Evolutionary conservation across 1,140 invertebrate genomes (phyloP).

Genomic region (Myzus persicae): DNA sequence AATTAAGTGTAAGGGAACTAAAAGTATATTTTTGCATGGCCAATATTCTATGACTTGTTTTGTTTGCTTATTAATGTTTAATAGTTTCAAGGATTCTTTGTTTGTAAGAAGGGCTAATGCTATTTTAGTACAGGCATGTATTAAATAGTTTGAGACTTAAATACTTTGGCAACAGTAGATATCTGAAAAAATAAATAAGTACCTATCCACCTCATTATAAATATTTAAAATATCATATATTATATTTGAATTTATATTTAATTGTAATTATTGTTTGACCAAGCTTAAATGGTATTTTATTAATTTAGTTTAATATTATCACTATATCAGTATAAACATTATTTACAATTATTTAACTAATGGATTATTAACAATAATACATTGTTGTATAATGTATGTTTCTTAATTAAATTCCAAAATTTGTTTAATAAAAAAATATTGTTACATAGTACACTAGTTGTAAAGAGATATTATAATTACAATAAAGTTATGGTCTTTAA

Average conservation of each 20-base stretch:
- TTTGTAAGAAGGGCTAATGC: background rate
- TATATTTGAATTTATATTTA: background rate
- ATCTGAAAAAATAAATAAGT: background rate
- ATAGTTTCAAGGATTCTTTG: background rate
- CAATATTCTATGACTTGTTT: background rate
- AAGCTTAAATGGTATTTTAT: background rate
- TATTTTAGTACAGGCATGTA: conserved; percentile 10
- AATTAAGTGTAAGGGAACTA: background rate
- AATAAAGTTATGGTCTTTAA: background rate
- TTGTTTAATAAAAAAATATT: background rate
- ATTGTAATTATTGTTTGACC: background rate
- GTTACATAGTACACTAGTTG: background rate
- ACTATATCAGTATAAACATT: too few species aligned
- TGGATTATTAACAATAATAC: too few species aligned
- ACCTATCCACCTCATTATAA: background rate
- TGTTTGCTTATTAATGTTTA: background rate
- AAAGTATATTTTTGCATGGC: background rate
- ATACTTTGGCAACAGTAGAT: conserved; percentile 39
- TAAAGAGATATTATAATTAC: background rate
- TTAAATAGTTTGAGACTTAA: background rate
- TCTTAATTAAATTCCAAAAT: too few species aligned
- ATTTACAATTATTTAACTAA: too few species aligned
- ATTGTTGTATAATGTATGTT: too few species aligned
- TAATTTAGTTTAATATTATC: too few species aligned
- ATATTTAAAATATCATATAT: background rate